Evolutionary conservation across 2,113 vertebrate genomes (phyloP), one percentile per base, ranked within the genome.

Genomic region (Etheostoma spectabile): DNA sequence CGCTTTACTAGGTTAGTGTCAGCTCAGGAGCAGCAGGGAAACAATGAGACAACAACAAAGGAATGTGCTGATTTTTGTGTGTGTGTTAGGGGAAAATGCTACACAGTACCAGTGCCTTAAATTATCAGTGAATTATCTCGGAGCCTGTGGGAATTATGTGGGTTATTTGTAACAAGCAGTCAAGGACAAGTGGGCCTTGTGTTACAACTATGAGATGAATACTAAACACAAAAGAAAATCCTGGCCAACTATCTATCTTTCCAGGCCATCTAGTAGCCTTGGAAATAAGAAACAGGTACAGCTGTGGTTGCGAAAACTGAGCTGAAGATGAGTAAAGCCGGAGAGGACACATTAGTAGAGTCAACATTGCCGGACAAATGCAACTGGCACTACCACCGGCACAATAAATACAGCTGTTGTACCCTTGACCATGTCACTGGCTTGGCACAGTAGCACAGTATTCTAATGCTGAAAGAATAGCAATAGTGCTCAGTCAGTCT

Each of bases 1-100:
- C 42, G 92, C 84, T 93, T 93, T 94, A 91, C 87, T 93, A 89
- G 93, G 93, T 94, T 94, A 93, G 93, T 91, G 93, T 94, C 92
- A 92, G 93, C 87, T 88, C 90, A 86, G 92, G 88, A 95, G 85
- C 87, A 65, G 83, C 53, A 21, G 24, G 66, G 80, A 93, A 89
- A 94, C 93, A 94, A 93, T 92, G 81, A 65, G 73, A 76, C 79
- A 71, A 85, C 88, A 89, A 92, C 88, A 89, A 87, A 94, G 86
- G 90, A 94, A 94, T 91, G 90, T 87, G 71, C 81, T 90, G 90
- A 82, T 90, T 88, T 89, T 87, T 88, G 82, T 78, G 27, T 76
- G 60, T 70, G 57, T 74, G 67, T 82, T 22, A 64, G 63, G 77
- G 59, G 74, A 60, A 89, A 93, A 90, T 80, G 88, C 89, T 91